These are phyloP conservation scores for Sterrhoptilus dennistouni DNA, from an alignment of 2,113 vertebrate species.

Conservation along the genomic window DNA sequence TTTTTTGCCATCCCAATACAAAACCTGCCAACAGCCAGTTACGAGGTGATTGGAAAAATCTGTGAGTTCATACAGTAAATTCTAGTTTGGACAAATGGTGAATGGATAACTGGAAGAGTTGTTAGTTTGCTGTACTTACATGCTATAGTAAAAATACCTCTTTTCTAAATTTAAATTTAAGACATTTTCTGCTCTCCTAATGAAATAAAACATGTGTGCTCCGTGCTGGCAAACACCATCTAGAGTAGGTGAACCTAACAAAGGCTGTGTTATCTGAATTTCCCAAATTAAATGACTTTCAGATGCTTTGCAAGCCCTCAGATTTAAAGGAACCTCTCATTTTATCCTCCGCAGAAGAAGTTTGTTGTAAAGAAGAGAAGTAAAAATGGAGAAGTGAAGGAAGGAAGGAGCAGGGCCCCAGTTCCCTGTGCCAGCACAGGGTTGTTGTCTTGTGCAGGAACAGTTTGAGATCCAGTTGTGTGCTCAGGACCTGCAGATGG, in stretches of 20 bases:
- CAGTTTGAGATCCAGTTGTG: background rate
- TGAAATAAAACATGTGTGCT: background rate
- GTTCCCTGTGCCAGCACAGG: accelerated
- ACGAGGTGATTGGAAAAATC: background rate
- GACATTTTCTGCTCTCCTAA: background rate
- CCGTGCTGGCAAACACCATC: accelerated
- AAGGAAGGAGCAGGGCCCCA: background rate
- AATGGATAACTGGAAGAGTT: background rate
- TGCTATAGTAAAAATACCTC: background rate
- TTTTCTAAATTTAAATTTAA: background rate
- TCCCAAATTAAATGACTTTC: background rate
- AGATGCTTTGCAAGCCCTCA: background rate
- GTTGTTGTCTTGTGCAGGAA: background rate
- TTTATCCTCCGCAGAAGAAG: background rate
- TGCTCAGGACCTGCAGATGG: background rate
- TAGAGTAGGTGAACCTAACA: background rate
- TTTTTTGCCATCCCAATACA: background rate
- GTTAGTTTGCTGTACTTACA: background rate
- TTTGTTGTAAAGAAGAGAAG: background rate
- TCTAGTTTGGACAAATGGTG: background rate
- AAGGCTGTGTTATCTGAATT: background rate
- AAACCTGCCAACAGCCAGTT: background rate
- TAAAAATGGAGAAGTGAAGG: background rate
- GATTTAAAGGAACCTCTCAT: background rate
- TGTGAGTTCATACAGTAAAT: background rate